Base-by-base conservation (phyloP, 2,113 vertebrate species). In the Oenanthe melanoleuca region DNA sequence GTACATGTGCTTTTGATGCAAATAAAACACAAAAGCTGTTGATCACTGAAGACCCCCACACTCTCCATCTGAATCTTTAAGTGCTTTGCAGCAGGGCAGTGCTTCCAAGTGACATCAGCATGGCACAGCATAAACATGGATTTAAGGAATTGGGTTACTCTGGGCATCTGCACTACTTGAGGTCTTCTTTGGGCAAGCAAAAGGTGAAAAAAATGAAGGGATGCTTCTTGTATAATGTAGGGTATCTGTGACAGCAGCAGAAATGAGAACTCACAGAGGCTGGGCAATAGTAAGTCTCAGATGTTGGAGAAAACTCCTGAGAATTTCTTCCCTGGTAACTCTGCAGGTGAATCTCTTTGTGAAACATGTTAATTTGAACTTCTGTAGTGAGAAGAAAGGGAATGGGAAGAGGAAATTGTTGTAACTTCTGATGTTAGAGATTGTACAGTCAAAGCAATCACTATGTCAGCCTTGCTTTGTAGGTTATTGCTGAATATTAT, bases 171-270 rank as follows among this genome's bases (percentile, higher is more conserved):
- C 0, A 0, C 21, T 38, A 16, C 21, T 45, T 71, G 13, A n/a
- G 38, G 33, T 12, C 34, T 63, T 24, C 22, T 42, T 59, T 61
- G 38, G 37, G 26, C 31, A 65, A 59, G 38, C 6, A 52, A 59
- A 52, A 22, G 38, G 4, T 38, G 26, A 22, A 63, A 40, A 45
- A 71, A 45, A 14, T 18, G 9, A 79, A 71, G 25, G 8, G 9
- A 24, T 45, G 3, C 4, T 19, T 77, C 59, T 34, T 8, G 2
- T 31, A 1, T 33, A 34, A 33, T 0, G 0, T 1, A 19, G 31
- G 9, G 19, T 42, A 6, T 50, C 15, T 79, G 26, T 20, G n/a
- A 20, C 18, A 79, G 40, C 42, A 47, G 12, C 1, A 38, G 57
- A 42, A 82, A 44, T 12, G 11, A 31, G 47, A 19, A 44, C 42